phyloP scores from a whole-genome alignment of 1,140 invertebrate species.

The Heliconius melpomene region DNA sequence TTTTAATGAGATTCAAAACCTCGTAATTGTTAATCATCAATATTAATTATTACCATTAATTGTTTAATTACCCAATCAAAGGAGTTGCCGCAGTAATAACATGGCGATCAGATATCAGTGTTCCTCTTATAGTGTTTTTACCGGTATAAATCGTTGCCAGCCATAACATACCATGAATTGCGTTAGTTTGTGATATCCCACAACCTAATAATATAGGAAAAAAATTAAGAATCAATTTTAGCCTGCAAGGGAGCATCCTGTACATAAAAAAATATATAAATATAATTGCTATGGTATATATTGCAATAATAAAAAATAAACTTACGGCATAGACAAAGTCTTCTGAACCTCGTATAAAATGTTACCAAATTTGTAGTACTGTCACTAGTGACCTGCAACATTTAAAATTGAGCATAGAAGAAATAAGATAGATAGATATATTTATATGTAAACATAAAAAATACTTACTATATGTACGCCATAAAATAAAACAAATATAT shows the following conservation, averaged over 20 bases:
- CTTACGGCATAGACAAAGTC: constrained; percentile 33
- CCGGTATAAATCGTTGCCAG: constrained; percentile 72
- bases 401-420: not conserved
- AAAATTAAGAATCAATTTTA: too few species aligned
- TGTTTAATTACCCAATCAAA: constrained; percentile 70
- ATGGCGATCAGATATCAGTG: constrained; percentile 82
- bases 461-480: not conserved
- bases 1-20: not conserved
- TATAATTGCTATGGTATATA: too few species aligned
- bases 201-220: constrained; percentile 1
- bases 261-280: too few species aligned
- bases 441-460: not conserved
- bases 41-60: not conserved
- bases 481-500: not conserved
- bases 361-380: constrained; percentile 22
- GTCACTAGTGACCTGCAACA: constrained; percentile 16
- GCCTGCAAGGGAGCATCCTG: too few species aligned
- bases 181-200: constrained; percentile 15
- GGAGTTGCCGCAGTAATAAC: constrained; percentile 80
- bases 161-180: constrained; percentile 82
- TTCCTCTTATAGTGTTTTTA: constrained; percentile 62
- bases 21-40: not conserved
- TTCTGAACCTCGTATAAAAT: constrained; percentile 28
- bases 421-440: not conserved
- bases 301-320: constrained; percentile 9